Base-by-base conservation (phyloP, 2,797 vertebrate genomes). In the Garrulus glandarius region DNA sequence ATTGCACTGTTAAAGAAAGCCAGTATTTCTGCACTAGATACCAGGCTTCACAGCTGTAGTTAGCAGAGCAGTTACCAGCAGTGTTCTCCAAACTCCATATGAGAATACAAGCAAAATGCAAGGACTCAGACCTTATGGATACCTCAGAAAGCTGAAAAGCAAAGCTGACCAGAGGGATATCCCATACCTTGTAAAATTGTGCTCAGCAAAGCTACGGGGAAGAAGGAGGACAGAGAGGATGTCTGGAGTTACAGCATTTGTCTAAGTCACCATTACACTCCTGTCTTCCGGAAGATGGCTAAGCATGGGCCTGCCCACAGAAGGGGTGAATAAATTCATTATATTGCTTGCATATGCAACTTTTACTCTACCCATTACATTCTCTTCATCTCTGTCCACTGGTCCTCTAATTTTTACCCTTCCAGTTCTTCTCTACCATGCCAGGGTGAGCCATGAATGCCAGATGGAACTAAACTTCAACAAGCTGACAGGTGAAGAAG, bases 241-340 rank as follows among this genome's bases (percentile, higher is more conserved):
- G 9, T 6, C 3, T n/a, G 10, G 16, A 82, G 32, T 69, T 49
- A 37, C 18, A 68, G 24, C 8, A 63, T 32, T 61, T 61, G 15
- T 43, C 29, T 34, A 80, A 39, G 39, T 46, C n/a, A 87, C 19
- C 13, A 39, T n/a, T 30, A 60, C 15, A 47, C 3, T 30, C 30
- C 68, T 24, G 23, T 63, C 41, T 43, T 69, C 43, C 36, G 12
- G 36, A 13, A 82, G 49, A 75, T 5, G 4, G 36, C 56, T 37
- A 53, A 82, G 15, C 11, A 37, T 3, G 13, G 19, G 23, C 13
- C 27, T 36, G 32, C 11, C 32, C 36, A 56, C 0, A 0, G 13
- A 76, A 69, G 16, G 6, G 6, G 16, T 7, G 29, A 83, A 50
- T 22, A 9, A 74, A 34, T 39, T 52, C 1, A 20, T 39, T 30